phyloP scores from a whole-genome alignment of 1,140 invertebrate genomes.

The Cheumatopsyche charites region DNA sequence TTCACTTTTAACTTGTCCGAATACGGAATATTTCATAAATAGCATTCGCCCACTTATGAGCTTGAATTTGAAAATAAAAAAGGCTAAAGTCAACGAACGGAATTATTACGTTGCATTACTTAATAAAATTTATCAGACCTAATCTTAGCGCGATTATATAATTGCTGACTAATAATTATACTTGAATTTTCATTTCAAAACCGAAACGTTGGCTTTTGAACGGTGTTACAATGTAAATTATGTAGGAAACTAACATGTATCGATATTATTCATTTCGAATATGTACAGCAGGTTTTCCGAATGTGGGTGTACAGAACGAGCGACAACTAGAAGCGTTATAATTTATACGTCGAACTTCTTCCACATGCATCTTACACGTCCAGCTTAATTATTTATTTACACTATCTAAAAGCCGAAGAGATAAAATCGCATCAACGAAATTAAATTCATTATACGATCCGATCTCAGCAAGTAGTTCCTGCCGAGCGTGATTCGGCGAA shows the following conservation, averaged over 20 bases:
- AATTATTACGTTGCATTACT: not conserved
- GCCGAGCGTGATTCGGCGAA: not conserved
- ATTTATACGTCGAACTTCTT: not conserved
- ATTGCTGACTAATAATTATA: no score
- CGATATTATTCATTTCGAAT: slow-evolving; percentile 9
- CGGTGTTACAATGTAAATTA: no score
- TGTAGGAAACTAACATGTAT: not conserved
- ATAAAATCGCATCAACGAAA: no score
- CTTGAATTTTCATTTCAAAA: no score
- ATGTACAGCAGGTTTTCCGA: not conserved
- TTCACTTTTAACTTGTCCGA: not conserved
- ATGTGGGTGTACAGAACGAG: not conserved
- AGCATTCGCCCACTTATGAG: slow-evolving; percentile 2
- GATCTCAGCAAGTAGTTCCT: not conserved
- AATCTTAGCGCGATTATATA: no score
- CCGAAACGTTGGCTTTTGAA: no score
- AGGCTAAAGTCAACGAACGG: not conserved
- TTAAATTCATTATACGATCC: not conserved
- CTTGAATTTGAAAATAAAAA: not conserved
- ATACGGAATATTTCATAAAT: not conserved
- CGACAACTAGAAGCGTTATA: slow-evolving; percentile 6
- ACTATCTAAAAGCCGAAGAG: no score
- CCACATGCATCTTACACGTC: no score
- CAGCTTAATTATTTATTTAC: no score
- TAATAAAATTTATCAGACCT: not conserved